phyloP scores from a whole-genome alignment of 2,888 invertebrate species.

The Drosophila atroscutellata region DNA sequence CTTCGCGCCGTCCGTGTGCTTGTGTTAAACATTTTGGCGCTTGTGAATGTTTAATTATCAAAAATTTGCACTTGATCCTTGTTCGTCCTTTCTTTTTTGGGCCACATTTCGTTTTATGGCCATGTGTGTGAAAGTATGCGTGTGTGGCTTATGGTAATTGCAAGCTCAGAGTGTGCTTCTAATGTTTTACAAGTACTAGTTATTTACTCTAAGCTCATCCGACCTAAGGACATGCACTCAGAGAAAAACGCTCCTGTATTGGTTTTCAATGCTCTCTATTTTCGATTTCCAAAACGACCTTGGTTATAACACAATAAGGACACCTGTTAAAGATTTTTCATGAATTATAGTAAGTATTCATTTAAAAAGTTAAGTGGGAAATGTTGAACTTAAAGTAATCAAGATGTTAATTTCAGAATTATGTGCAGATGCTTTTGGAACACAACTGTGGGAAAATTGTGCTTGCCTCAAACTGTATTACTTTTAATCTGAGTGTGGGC shows the following conservation, averaged over 20 bases:
- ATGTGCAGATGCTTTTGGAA: neutral
- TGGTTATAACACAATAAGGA: neutral
- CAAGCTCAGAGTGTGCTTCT: constrained; percentile 47
- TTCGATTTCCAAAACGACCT: neutral
- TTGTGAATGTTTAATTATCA: constrained; percentile 78
- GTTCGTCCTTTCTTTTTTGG: constrained; percentile 53
- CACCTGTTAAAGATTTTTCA: neutral
- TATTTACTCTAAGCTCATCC: constrained; percentile 42
- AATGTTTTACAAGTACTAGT: constrained; percentile 65
- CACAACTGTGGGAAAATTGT: neutral
- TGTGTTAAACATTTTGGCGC: constrained; percentile 78
- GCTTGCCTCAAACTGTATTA: neutral
- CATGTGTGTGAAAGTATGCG: constrained; percentile 20
- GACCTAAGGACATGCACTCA: constrained; percentile 11
- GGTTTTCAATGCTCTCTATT: neutral
- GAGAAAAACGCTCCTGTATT: neutral
- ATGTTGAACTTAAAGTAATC: neutral
- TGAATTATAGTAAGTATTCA: neutral
- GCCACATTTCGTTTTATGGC: constrained; percentile 55
- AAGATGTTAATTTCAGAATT: neutral
- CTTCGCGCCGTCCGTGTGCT: constrained; percentile 38
- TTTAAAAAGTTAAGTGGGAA: neutral
- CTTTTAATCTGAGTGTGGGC: neutral
- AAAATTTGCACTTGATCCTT: constrained; percentile 77
- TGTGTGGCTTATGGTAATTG: constrained; percentile 68